Evolutionary conservation across 1,140 invertebrate genomes (phyloP), one percentile per base, ranked within the genome.

Genomic region (Drosophila tani): DNA sequence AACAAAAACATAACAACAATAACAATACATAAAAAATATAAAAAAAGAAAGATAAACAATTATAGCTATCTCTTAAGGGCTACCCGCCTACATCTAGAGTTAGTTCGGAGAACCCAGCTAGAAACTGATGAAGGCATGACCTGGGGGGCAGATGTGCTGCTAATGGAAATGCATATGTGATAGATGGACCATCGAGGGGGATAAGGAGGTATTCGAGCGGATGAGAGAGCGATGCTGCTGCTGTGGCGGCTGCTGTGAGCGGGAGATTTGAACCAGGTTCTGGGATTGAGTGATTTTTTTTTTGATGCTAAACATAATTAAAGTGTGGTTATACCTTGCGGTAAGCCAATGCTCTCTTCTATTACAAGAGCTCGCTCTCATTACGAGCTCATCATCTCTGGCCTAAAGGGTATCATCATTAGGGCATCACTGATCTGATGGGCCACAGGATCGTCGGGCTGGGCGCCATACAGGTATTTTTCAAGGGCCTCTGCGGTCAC

Each of bases 311-410:
- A 68, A 41, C 38, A 41, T 81, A 62, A 43, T 45, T 56, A 68
- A 70, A 56, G n/a, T 56, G 38, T 53, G 45, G 45, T 43, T 53
- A 64, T 91, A 91, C 82, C 86, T 90, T 66, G 65, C 78, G 85
- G 71, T 73, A 86, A 82, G n/a, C n/a, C n/a, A n/a, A n/a, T n/a
- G n/a, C n/a, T n/a, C n/a, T n/a, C n/a, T n/a, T n/a, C 29, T 32
- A 24, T 24, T 24, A 24, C 21, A 3, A 24, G n/a, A n/a, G n/a
- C 7, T 27, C 24, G 17, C 12, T 29, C 51, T 35, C 51, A 14
- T 1, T 53, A 53, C 17, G 29, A 35, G 51, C 29, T 53, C 51
- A 32, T 53, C 29, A 35, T 7, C 1, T 17, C 8, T 0, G 17
- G 27, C 46, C 38, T 45, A 19, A 66, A 21, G 32, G 21, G 14